Conservation (phyloP, 2,888 invertebrate genomes). For the Drosophila cognata region DNA sequence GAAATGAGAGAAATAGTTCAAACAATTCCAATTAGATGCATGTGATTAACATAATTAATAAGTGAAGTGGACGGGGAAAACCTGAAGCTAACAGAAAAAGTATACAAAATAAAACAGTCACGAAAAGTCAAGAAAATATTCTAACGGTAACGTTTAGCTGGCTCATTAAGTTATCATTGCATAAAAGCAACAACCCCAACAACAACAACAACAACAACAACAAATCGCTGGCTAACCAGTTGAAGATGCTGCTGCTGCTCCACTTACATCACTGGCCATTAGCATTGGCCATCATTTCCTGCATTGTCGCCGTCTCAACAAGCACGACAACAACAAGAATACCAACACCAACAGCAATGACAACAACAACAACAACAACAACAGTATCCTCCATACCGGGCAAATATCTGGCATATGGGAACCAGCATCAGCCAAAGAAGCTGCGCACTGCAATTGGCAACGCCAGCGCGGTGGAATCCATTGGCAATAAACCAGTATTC, state of each 20-base stretch:
- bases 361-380: constrained; percentile 26
- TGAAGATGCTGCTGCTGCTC: constrained; percentile 78
- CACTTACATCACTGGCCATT: constrained; percentile 80
- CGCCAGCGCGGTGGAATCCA: constrained; percentile 41
- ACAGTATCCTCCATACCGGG: constrained; percentile 77
- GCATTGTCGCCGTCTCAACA: constrained; percentile 64
- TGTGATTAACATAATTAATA: constrained; percentile 77
- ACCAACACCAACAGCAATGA: neutral
- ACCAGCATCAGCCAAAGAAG: constrained; percentile 64
- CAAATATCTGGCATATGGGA: constrained; percentile 82
- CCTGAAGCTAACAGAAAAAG: neutral
- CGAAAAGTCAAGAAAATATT: constrained; percentile 33
- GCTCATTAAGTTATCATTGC: constrained; percentile 66
- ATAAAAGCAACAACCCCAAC: constrained; percentile 53
- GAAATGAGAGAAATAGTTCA: constrained; percentile 48
- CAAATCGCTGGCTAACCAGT: constrained; percentile 33
- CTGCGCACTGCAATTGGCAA: constrained; percentile 48
- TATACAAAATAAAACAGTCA: constrained; percentile 5
- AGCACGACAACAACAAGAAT: constrained; percentile 16
- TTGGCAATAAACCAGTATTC: constrained; percentile 67
- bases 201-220: constrained; percentile 15
- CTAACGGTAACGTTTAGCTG: constrained; percentile 53
- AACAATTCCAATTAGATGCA: constrained; percentile 39
- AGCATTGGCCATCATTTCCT: constrained; percentile 81
- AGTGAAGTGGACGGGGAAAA: constrained; percentile 45